Conservation (phyloP, 2,797 vertebrate genomes). For the Chiroxiphia lanceolata region DNA sequence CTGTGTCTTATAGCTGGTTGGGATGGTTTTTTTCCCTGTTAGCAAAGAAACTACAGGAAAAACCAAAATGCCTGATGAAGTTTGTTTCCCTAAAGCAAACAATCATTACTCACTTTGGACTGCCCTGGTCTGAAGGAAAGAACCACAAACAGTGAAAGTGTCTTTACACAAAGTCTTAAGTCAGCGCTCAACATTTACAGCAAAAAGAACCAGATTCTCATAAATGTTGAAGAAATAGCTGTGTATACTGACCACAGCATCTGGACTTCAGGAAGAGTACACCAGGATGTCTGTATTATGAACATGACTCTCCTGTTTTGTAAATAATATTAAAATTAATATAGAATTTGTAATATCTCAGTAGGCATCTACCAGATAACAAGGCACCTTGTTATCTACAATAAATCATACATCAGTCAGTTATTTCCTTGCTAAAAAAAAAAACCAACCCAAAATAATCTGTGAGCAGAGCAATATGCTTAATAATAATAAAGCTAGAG, state of each 20-base stretch:
- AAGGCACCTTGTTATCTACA: background rate
- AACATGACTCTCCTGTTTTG: background rate
- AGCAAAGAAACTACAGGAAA: background rate
- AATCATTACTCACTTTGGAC: background rate
- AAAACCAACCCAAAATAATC: background rate
- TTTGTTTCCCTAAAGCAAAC: background rate
- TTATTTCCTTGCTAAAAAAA: background rate
- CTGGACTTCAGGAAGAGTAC: background rate
- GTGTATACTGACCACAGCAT: background rate
- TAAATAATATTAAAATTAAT: background rate
- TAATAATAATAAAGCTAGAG: too few species aligned
- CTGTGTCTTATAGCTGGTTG: background rate
- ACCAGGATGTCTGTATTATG: background rate
- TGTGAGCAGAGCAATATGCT: background rate
- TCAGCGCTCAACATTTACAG: background rate
- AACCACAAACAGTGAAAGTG: background rate
- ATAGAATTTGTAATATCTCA: background rate
- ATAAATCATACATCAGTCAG: background rate
- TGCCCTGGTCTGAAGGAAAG: background rate
- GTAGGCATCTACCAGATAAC: background rate
- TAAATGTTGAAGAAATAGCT: background rate
- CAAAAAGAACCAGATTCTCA: background rate
- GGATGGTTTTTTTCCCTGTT: background rate
- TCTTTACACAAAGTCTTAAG: background rate
- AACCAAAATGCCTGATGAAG: background rate